Evolutionary conservation across 2,797 vertebrate species (phyloP).

Genomic region (Setipinna tenuifilis): DNA sequence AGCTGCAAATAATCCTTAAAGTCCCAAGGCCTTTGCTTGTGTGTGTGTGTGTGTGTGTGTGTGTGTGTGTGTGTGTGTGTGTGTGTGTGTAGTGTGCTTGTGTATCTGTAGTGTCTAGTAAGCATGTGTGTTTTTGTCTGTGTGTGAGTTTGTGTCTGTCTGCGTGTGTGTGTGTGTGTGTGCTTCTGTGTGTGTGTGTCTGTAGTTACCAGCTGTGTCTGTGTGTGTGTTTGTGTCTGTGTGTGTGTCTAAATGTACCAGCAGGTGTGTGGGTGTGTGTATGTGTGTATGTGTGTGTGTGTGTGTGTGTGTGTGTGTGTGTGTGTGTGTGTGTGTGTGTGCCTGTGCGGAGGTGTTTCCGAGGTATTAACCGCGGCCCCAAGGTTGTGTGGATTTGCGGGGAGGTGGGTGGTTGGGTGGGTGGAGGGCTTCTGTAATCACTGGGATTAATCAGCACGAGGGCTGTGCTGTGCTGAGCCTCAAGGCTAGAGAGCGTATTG

Average conservation of each 20-base stretch:
- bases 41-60: neutral
- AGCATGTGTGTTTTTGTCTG: neutral
- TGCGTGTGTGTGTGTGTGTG: no score
- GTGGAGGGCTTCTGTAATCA: slow-evolving; percentile 45
- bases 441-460: slow-evolving; percentile 51
- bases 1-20: slow-evolving; percentile 9
- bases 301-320: neutral
- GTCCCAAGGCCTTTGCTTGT: neutral
- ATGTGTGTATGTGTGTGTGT: neutral
- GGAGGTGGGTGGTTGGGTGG: no score
- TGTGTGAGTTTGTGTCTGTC: neutral
- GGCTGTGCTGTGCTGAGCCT: slow-evolving; percentile 24
- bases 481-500: slow-evolving; percentile 22
- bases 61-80: slow-evolving; percentile 3
- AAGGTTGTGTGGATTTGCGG: slow-evolving; percentile 47
- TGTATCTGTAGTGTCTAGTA: neutral
- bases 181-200: no score
- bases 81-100: neutral
- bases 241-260: no score
- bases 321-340: slow-evolving; percentile 17
- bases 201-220: no score
- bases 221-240: no score
- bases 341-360: slow-evolving; percentile 32
- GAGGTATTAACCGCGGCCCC: slow-evolving; percentile 36
- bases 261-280: no score